Conservation (phyloP, 2,888 invertebrate species). For the Spodoptera littoralis region DNA sequence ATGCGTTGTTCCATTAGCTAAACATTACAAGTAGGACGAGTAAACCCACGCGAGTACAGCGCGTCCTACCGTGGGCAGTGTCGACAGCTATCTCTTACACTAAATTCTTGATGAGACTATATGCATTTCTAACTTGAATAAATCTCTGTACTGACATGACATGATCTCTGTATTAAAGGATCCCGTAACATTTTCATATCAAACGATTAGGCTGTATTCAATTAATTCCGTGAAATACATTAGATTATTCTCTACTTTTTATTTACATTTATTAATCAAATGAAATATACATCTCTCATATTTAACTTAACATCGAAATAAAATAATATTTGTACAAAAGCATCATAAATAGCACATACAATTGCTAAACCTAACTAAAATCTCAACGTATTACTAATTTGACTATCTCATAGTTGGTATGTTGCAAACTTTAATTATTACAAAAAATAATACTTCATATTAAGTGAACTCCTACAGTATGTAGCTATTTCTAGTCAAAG, state of each 20-base stretch:
- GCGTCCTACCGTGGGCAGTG: constrained; percentile 33
- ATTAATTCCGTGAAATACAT: constrained; percentile 17
- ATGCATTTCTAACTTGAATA: neutral
- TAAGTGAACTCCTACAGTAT: constrained; percentile 2
- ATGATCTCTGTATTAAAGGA: too few species aligned
- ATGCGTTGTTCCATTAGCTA: constrained; percentile 12
- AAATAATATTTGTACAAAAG: constrained; percentile 53
- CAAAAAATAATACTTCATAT: constrained; percentile 39
- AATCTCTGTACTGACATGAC: constrained; percentile 1
- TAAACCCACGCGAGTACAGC: constrained; percentile 4
- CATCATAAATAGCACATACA: constrained; percentile 51
- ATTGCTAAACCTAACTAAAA: constrained; percentile 40
- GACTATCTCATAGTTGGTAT: constrained; percentile 13
- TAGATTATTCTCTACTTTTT: constrained; percentile 18
- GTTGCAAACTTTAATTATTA: constrained; percentile 4
- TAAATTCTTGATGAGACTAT: constrained; percentile 24
- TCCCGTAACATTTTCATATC: constrained; percentile 15
- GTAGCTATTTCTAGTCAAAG: constrained; percentile 4
- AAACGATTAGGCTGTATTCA: constrained; percentile 22
- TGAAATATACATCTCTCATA: constrained; percentile 56
- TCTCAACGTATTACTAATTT: constrained; percentile 38
- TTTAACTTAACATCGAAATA: constrained; percentile 53
- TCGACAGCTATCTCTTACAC: constrained; percentile 14
- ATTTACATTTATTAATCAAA: constrained; percentile 50
- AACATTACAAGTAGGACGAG: constrained; percentile 5